These are phyloP conservation scores for Epinotia demarniana DNA, from an alignment of 2,888 invertebrate genomes.

Conservation along the genomic window DNA sequence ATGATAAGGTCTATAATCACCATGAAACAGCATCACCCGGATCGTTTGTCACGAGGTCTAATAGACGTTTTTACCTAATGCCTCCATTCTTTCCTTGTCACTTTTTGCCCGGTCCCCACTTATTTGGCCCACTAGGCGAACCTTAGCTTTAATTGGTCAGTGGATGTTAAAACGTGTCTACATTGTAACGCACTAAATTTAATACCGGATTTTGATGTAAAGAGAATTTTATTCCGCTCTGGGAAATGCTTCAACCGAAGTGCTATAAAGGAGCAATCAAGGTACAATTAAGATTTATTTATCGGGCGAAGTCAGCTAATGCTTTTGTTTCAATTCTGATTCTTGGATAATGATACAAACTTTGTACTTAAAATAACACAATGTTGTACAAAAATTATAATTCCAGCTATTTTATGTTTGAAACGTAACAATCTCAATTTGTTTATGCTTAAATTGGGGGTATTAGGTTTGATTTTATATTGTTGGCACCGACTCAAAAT, in stretches of 20 bases:
- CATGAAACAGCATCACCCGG: conserved; percentile 59
- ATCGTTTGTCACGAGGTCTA: conserved; percentile 67
- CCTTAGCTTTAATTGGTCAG: conserved; percentile 53
- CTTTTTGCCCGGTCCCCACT: conserved; percentile 58
- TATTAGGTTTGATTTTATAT: neutral
- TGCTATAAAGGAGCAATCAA: conserved; percentile 34
- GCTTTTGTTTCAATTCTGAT: conserved; percentile 12
- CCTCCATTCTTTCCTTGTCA: conserved; percentile 62
- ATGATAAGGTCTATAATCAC: conserved; percentile 57
- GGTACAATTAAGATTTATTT: conserved; percentile 32
- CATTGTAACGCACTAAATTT: conserved; percentile 33
- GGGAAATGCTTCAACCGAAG: conserved; percentile 8
- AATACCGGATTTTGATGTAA: conserved; percentile 13
- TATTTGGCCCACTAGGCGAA: conserved; percentile 55
- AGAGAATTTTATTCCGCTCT: conserved; percentile 3
- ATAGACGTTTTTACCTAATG: conserved; percentile 68
- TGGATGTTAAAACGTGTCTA: conserved; percentile 45
- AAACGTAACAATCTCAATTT: neutral
- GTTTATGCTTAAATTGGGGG: neutral
- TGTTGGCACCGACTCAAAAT: too few species aligned
- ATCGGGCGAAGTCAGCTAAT: conserved; percentile 1
- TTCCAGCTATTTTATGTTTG: neutral
- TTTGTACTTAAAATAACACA: neutral
- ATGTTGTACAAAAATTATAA: neutral
- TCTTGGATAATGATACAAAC: neutral